Conservation (phyloP, 2,888 invertebrate species). For the Xestia xanthographa region DNA sequence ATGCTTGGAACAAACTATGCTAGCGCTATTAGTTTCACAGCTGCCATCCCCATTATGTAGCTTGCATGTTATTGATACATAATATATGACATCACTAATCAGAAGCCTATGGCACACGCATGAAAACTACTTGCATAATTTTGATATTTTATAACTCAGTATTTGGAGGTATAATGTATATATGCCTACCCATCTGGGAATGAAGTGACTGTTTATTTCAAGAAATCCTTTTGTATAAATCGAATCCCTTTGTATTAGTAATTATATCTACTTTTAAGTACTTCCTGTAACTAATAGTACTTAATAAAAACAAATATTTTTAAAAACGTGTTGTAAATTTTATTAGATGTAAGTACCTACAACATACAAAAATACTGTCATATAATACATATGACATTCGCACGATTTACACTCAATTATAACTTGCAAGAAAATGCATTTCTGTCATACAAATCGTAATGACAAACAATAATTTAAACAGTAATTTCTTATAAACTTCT, state of each 20-base stretch:
- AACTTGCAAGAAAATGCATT: slow-evolving; percentile 34
- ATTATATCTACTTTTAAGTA: slow-evolving; percentile 36
- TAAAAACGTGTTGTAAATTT: slow-evolving; percentile 34
- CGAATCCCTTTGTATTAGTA: slow-evolving; percentile 19
- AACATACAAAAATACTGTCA: slow-evolving; percentile 28
- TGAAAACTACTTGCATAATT: background rate
- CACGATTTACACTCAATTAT: slow-evolving; percentile 2
- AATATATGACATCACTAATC: background rate
- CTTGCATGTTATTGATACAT: background rate
- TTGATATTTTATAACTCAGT: background rate
- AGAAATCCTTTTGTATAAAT: slow-evolving; percentile 12
- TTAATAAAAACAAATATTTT: slow-evolving; percentile 42
- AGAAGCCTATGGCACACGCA: background rate
- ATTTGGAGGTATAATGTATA: background rate
- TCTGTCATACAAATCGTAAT: slow-evolving; percentile 17
- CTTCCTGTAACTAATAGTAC: slow-evolving; percentile 27
- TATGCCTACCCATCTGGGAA: background rate
- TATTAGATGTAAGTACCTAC: background rate
- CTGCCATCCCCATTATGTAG: too few relatives aligned
- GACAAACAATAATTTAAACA: background rate
- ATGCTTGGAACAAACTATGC: too few relatives aligned
- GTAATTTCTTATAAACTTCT: background rate
- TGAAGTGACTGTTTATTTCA: background rate
- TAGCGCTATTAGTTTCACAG: too few relatives aligned
- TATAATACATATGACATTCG: background rate